Evolutionary conservation across 1,140 invertebrate species (phyloP).

Genomic region (Goniozus legneri): DNA sequence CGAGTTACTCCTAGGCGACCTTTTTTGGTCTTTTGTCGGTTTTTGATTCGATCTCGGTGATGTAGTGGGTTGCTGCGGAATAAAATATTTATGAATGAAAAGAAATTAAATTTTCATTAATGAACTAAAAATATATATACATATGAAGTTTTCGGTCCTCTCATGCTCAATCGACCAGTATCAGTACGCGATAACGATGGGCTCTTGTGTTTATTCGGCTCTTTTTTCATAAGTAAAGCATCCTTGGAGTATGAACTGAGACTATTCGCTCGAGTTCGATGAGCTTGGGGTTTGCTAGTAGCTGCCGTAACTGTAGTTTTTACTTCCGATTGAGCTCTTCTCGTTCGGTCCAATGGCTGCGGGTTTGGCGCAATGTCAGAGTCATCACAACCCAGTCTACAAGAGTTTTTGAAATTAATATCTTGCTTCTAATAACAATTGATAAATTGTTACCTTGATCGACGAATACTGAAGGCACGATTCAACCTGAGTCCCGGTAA

Average conservation of each 20-base stretch:
- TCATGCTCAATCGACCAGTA: constrained; percentile 65
- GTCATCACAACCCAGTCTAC: constrained; percentile 32
- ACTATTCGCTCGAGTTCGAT: constrained; percentile 28
- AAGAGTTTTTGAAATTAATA: neutral
- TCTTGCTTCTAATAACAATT: neutral
- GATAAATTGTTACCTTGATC: constrained; percentile 24
- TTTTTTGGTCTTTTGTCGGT: constrained; percentile 31
- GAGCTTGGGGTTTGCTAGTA: constrained; percentile 25
- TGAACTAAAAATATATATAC: constrained; percentile 10
- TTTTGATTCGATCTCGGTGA: constrained; percentile 25
- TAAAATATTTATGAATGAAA: constrained; percentile 3
- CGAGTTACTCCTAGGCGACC: constrained; percentile 59
- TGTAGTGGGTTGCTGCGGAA: constrained; percentile 15
- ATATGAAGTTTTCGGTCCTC: constrained; percentile 44
- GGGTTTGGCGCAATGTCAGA: constrained; percentile 41
- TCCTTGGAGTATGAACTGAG: constrained; percentile 27
- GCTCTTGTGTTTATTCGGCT: constrained; percentile 32
- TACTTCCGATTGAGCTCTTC: constrained; percentile 31
- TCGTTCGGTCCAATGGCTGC: constrained; percentile 34
- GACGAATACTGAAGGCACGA: constrained; percentile 37
- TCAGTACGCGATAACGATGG: constrained; percentile 59
- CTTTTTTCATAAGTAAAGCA: constrained; percentile 27
- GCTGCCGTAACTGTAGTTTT: constrained; percentile 24
- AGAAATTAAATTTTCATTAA: neutral
- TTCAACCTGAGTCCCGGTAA: constrained; percentile 40